Base-by-base conservation (phyloP, 1,140 invertebrate genomes). In the Bactericera cockerelli region DNA sequence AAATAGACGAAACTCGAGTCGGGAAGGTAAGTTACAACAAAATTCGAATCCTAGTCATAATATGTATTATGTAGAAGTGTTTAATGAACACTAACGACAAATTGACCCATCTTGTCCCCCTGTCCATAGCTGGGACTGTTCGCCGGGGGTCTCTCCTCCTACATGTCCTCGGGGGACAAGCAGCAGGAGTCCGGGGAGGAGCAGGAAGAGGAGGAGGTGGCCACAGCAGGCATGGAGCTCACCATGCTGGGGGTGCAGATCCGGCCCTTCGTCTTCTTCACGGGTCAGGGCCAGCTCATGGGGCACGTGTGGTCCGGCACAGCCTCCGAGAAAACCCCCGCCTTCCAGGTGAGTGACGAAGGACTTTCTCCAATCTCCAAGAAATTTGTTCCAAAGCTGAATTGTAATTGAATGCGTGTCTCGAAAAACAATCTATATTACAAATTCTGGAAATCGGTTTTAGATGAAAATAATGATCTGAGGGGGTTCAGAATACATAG, bases 281-380 rank as follows among this genome's bases (percentile, higher is more conserved):
- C 75, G 1, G 87, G 89, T 0, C 84, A 89, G 66, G 78, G 82
- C 0, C 88, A 92, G 67, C 72, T 94, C 0, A 92, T 93, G 89
- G 81, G 88, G 0, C 88, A 91, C 64, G 83, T 93, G 2, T 93
- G 89, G 88, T 83, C 84, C 0, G 86, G 87, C 0, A 86, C 82
- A 2, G 87, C 80, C 1, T 87, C 85, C 0, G 86, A 91, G 55
- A 77, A 82, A 42, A 90, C 87, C 0, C 80, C 88, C 0, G 89
- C 88, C 4, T 82, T 89, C 63, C 86, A 89, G 72, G 82, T 84
- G 70, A 62, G 19, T 55, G 25, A 25, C 39, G n/a, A n/a, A n/a
- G n/a, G n/a, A n/a, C n/a, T n/a, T n/a, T n/a, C n/a, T 6, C 26
- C 10, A 24, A 56, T 56, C 25, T 16, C n/a, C 26, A 2, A 14